Evolutionary conservation across 2,888 invertebrate genomes (phyloP), one percentile per base, ranked within the genome.

Genomic region (Parthenolecanium corni): DNA sequence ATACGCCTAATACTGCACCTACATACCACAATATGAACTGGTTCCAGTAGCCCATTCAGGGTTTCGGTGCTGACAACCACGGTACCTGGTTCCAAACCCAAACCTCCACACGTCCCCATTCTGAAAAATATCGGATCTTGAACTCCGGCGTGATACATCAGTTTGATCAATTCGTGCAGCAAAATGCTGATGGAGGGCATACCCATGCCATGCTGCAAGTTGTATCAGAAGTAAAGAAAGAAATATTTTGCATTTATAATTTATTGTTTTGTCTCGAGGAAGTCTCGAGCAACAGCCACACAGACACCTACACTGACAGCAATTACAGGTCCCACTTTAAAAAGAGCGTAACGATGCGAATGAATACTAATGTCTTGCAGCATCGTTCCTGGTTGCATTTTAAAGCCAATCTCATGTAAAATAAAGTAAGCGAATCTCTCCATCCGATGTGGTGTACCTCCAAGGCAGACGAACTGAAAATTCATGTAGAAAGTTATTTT

Each of bases 151-250:
- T 93, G 90, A 74, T 88, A 87, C 86, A 98, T 89, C 70, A 98
- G 78, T 76, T 98, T 98, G 72, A 96, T 91, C 66, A 94, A 79
- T 78, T 98, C 97, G 74, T 96, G 93, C 64, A 98, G 81, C 62
- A 97, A 79, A 69, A 98, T 95, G 58, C 93, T 91, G 62, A 96
- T 84, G 0, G 97, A 97, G 5, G 97, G 94, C 62, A 91, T 87
- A 5, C 97, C 98, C 90, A 98, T 98, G 64, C 97, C 98, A 72
- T 98, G 98, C 91, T 93, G 76, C 1, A 77, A 74, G 38, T 25
- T 42, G 3, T 21, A 52, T 52, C 14, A 16, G 14, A 54, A 63
- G 6, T 38, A 6, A 11, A 38, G 9, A 6, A 38, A 11, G 9
- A 38, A 11, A 11, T 38, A 11, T 38, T 11, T 11, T 38, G 38